A percentile compares a stretch with the other conserved stretches of the same genome.
Evolutionary conservation across 1,140 invertebrate genomes (phyloP).

Genomic region (Drosophila biarmipes): DNA sequence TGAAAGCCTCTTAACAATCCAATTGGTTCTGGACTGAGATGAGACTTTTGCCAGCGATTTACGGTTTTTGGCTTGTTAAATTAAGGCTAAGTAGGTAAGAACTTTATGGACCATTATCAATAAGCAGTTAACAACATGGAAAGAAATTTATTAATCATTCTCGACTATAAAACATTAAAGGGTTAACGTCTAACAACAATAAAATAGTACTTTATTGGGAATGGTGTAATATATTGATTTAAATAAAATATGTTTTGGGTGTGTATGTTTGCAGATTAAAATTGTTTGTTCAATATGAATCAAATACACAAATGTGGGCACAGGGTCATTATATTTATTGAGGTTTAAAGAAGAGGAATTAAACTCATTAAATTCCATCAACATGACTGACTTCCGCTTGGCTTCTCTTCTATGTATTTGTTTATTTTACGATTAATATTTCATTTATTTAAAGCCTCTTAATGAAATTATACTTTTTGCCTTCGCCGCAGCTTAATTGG

Average conservation of each 20-base stretch:
- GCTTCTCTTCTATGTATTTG: not conserved
- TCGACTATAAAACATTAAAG: too few species aligned
- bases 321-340: too few species aligned
- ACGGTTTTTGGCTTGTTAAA: too few species aligned
- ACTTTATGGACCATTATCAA: not conserved
- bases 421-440: not conserved
- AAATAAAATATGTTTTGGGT: too few species aligned
- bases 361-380: not conserved
- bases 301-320: too few species aligned
- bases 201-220: too few species aligned
- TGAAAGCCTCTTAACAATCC: constrained; percentile 8
- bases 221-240: too few species aligned
- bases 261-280: too few species aligned
- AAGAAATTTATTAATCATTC: not conserved
- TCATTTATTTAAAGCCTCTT: constrained; percentile 2
- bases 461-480: not conserved
- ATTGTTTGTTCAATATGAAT: too few species aligned
- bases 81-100: too few species aligned
- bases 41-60: too few species aligned
- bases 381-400: not conserved
- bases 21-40: constrained; percentile 2
- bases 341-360: not conserved
- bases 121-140: not conserved
- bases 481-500: not conserved
- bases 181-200: too few species aligned